Evolutionary conservation across 2,888 invertebrate species (phyloP), one percentile per base, ranked within the genome.

Genomic region (Ashinkailepas kermadecensis): DNA sequence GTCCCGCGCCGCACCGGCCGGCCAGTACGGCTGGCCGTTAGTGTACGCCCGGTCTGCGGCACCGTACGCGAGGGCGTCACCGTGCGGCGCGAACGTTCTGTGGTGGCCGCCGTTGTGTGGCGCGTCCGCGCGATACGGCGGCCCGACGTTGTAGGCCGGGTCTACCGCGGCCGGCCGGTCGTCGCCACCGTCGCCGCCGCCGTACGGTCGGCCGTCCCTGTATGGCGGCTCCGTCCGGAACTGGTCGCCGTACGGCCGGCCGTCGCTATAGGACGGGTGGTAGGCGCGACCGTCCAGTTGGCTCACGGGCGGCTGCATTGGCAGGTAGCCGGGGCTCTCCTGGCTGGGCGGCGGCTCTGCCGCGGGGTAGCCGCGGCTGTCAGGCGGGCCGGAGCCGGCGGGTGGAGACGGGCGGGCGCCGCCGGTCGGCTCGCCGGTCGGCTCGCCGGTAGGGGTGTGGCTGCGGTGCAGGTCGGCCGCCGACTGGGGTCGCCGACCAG

Each of bases 361-460:
- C 67, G 67, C 13, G 25, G 67, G 67, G 67, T 25, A 67, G 25
- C 12, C 25, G 3, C 21, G 23, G 25, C 67, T 13, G 67, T 67
- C 67, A 1, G 67, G 67, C 23, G 21, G 67, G 25, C 67, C 67
- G 67, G 9, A 11, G 59, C 67, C 13, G 25, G 67, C 12, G 12
- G 23, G 67, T 67, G n/a, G 25, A 4, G 21, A 1, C 23, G 67
- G 8, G 18, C 64, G 10, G 64, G 6, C 64, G n/a, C 21, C 64
- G 64, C 21, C 8, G 64, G 64, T 21, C 64, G 18, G 21, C 9
- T 18, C 18, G 85, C 93, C 92, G 86, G 93, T 93, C 84, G 96
- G 91, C 86, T 96, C 97, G 0, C 96, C 96, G 0, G 96, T 96
- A 0, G 97, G 97, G 0, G 97, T 97, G 89, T 97, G 96, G 86